Conservation (phyloP, 2,888 invertebrate species). For the Merodon equestris region DNA sequence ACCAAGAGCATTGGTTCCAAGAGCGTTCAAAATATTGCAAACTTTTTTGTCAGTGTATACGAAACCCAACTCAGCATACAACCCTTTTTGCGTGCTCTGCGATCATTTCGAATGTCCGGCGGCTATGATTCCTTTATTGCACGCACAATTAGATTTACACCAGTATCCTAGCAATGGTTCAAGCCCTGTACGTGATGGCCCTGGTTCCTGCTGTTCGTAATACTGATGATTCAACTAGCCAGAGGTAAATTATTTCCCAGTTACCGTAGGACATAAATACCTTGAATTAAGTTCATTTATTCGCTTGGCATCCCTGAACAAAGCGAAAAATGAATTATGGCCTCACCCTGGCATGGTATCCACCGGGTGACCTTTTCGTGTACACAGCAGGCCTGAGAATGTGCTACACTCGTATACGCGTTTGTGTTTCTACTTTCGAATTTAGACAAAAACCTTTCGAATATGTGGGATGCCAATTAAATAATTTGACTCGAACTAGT, state of each 20-base stretch:
- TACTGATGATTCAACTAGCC: slow-evolving; percentile 36
- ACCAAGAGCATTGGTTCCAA: neutral
- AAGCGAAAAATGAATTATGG: slow-evolving; percentile 66
- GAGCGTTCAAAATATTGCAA: neutral
- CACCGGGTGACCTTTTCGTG: slow-evolving; percentile 41
- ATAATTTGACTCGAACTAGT: slow-evolving; percentile 22
- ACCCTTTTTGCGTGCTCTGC: slow-evolving; percentile 68
- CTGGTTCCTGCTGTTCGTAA: slow-evolving; percentile 13
- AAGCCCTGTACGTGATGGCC: slow-evolving; percentile 28
- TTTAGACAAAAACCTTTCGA: slow-evolving; percentile 10
- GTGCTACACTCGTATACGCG: neutral
- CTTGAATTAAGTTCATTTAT: slow-evolving; percentile 69
- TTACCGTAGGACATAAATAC: slow-evolving; percentile 68
- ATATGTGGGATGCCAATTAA: slow-evolving; percentile 30
- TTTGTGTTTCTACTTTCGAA: slow-evolving; percentile 6
- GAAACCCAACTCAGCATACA: slow-evolving; percentile 8
- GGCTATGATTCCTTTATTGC: slow-evolving; percentile 68
- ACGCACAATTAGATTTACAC: slow-evolving; percentile 69
- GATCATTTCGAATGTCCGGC: slow-evolving; percentile 64
- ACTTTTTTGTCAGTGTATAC: slow-evolving; percentile 30
- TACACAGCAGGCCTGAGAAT: no score
- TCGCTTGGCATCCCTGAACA: slow-evolving; percentile 60
- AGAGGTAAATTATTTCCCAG: slow-evolving; percentile 65
- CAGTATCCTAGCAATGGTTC: slow-evolving; percentile 39
- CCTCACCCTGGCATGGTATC: slow-evolving; percentile 56